Evolutionary conservation across 2,113 vertebrate species (phyloP), one percentile per base, ranked within the genome.

Genomic region (Vimba vimba): DNA sequence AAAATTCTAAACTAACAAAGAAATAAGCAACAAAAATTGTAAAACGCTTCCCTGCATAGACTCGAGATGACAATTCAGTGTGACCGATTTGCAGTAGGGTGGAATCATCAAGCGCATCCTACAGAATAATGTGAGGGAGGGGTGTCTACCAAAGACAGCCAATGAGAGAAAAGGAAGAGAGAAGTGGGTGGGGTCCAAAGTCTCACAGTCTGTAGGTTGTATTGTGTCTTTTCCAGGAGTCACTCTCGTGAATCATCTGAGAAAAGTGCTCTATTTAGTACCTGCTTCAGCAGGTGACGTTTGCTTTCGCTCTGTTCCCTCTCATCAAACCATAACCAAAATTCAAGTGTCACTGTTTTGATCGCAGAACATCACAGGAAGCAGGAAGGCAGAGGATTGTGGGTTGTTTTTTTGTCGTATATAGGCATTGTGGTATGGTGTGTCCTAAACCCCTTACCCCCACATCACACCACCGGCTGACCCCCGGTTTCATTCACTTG

Each of bases 311-410:
- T 68, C 17, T 0, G 25, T 52, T 50, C 15, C 43, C 17, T 83
- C 33, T 43, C 45, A 30, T 21, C 25, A 50, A 50, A 33, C 21
- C 1, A 91, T 45, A 23, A 91, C 87, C 87, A 39, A 45, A 89
- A 93, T 96, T 96, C 94, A 95, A 96, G 95, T 95, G 45, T 93
- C 91, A 93, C 92, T 93, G 93, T 91, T 94, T 55, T 94, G 94
- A 93, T 94, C 91, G 88, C 85, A 93, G 93, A 95, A 89, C 25
- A 62, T 36, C 66, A 71, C 62, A 71, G 6, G 50, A 74, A 81
- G 47, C 4, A 45, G 33, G 80, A 82, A 76, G 64, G 57, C 33
- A 39, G 64, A 39, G 76, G 75, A 55, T 55, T 52, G 57, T 66
- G 57, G 64, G 66, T 33, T 36, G 43, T 12, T 60, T 74, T 74